A percentile compares a stretch with the other conserved stretches of the same genome.
phyloP scores from a whole-genome alignment of 2,888 invertebrate species.

The Mactromeris polynyma region DNA sequence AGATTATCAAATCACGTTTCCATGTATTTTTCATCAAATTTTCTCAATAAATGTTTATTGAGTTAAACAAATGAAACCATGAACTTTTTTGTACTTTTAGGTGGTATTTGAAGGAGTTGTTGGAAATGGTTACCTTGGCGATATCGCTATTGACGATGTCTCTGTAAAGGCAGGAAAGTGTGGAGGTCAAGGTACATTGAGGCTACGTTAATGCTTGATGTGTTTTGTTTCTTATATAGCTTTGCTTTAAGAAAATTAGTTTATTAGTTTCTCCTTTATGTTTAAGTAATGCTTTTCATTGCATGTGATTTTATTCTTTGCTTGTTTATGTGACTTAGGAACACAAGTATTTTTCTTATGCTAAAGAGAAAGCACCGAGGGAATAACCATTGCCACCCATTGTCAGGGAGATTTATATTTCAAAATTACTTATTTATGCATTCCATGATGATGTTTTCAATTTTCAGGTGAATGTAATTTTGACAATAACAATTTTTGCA shows the following conservation, averaged over 20 bases:
- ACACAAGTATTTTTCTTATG: too few relatives aligned
- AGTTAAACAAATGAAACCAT: not conserved
- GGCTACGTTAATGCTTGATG: not conserved
- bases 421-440: too few relatives aligned
- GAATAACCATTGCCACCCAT: too few relatives aligned
- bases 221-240: too few relatives aligned
- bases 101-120: conserved; percentile 80
- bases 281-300: too few relatives aligned
- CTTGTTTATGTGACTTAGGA: too few relatives aligned
- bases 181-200: conserved; percentile 66
- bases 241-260: too few relatives aligned
- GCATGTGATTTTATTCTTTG: too few relatives aligned
- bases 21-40: not conserved
- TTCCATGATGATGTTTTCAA: not conserved
- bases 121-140: conserved; percentile 80
- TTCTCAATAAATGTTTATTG: not conserved
- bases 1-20: not conserved
- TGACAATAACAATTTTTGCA: conserved; percentile 75
- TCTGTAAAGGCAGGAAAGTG: conserved; percentile 81
- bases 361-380: too few relatives aligned
- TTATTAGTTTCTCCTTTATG: too few relatives aligned
- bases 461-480: conserved; percentile 77
- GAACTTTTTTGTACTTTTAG: conserved; percentile 60
- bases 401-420: too few relatives aligned
- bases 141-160: conserved; percentile 86